Conservation (phyloP, 2,113 vertebrate species). For the Bettongia penicillata region DNA sequence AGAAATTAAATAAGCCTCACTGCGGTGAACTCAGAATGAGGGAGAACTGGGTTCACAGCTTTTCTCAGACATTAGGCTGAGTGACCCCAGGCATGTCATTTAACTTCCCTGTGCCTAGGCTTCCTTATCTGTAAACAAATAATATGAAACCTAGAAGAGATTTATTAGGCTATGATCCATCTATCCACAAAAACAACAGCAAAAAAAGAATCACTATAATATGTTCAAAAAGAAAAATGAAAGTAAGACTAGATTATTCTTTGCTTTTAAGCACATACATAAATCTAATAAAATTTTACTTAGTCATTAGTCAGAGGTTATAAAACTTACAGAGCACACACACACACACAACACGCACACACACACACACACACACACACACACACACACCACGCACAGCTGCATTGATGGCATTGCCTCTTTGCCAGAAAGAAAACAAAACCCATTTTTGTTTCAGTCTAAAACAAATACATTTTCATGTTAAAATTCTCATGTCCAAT, state of each 20-base stretch:
- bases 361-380: too few relatives aligned
- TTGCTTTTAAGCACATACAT: conserved; percentile 26
- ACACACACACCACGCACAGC: too few relatives aligned
- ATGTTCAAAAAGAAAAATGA: conserved; percentile 3
- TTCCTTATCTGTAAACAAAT: neutral
- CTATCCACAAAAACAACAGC: neutral
- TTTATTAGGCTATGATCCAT: neutral
- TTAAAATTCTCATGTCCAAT: too few relatives aligned
- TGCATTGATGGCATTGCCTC: neutral
- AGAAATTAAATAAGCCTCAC: neutral
- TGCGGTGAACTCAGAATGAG: neutral
- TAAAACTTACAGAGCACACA: too few relatives aligned
- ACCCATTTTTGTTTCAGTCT: neutral
- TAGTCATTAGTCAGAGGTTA: neutral
- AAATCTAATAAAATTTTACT: neutral
- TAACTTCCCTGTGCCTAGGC: neutral
- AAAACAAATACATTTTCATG: neutral
- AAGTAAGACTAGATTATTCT: neutral
- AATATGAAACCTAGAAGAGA: neutral
- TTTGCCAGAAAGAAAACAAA: too few relatives aligned
- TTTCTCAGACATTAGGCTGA: neutral
- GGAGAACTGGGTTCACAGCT: neutral
- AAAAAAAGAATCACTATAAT: neutral
- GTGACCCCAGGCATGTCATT: neutral
- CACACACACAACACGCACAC: too few relatives aligned